Evolutionary conservation across 2,888 invertebrate genomes (phyloP).

Genomic region (Schizotus pectinicornis): DNA sequence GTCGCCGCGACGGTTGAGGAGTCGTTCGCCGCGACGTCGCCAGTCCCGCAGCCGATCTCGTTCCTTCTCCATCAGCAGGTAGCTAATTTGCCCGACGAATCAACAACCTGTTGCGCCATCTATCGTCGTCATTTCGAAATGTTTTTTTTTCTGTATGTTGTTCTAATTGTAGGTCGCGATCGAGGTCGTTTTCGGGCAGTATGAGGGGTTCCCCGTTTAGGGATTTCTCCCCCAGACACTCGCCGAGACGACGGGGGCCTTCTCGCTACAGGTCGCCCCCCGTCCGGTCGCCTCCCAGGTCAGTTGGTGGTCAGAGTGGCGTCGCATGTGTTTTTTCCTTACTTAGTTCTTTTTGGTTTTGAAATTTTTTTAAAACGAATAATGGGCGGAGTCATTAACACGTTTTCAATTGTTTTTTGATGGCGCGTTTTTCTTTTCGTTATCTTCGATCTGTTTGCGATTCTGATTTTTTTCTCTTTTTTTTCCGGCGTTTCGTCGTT

Average conservation of each 20-base stretch:
- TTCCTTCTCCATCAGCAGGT: constrained; percentile 66
- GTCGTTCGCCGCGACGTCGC: constrained; percentile 50
- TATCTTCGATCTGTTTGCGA: background rate
- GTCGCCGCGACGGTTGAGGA: constrained; percentile 57
- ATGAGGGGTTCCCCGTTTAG: constrained; percentile 58
- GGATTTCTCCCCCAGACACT: constrained; percentile 52
- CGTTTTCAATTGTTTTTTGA: background rate
- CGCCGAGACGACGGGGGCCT: constrained; percentile 53
- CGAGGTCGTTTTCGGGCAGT: constrained; percentile 67
- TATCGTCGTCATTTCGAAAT: background rate
- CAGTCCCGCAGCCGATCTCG: constrained; percentile 53
- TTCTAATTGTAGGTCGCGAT: constrained; percentile 65
- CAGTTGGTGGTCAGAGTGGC: constrained; percentile 33
- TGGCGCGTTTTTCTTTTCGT: background rate
- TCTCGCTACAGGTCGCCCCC: constrained; percentile 61
- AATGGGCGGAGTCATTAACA: background rate
- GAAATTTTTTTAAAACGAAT: background rate
- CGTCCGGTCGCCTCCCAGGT: constrained; percentile 58
- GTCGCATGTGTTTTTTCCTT: background rate
- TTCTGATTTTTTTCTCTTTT: background rate
- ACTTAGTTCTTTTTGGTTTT: constrained; percentile 3
- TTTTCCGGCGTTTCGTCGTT: background rate
- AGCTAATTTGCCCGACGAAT: constrained; percentile 35
- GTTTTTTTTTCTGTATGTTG: constrained; percentile 4
- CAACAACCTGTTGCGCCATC: background rate